Conservation (phyloP, 2,113 vertebrate species). For the Semicossyphus pulcher region DNA sequence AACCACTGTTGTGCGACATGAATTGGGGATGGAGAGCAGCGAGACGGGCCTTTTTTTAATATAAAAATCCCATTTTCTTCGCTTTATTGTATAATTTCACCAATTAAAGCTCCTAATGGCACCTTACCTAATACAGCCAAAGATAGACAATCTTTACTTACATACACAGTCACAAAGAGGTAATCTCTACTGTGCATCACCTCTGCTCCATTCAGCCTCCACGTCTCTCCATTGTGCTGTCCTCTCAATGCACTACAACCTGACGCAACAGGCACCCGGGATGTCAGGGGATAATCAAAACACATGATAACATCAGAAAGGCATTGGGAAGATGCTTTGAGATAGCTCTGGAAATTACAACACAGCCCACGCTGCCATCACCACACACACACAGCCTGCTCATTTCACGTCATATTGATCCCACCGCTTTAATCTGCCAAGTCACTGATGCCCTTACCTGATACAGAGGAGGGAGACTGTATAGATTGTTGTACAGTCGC, state of each 20-base stretch:
- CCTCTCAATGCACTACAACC: constrained; percentile 35
- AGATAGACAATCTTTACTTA: background rate
- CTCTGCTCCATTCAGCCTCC: constrained; percentile 17
- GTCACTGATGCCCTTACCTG: constrained; percentile 76
- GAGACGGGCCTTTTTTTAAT: constrained; percentile 28
- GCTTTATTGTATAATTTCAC: constrained; percentile 21
- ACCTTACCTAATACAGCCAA: constrained; percentile 8
- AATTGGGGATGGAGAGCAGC: constrained; percentile 31
- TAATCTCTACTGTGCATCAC: constrained; percentile 15
- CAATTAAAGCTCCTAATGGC: constrained; percentile 17
- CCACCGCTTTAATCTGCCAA: constrained; percentile 72
- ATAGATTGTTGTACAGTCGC: constrained; percentile 53
- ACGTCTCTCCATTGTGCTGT: constrained; percentile 30
- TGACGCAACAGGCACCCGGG: constrained; percentile 45
- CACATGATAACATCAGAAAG: constrained; percentile 62
- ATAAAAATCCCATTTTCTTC: constrained; percentile 36
- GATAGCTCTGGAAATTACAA: constrained; percentile 60
- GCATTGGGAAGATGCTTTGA: constrained; percentile 54
- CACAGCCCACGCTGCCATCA: background rate
- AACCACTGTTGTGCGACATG: constrained; percentile 43
- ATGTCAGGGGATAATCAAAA: constrained; percentile 66
- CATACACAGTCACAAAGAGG: background rate
- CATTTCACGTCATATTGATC: constrained; percentile 77
- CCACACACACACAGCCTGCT: constrained; percentile 9
- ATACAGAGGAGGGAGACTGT: constrained; percentile 60